These are phyloP conservation scores for Paguma larvata DNA, from an alignment of 2,797 vertebrate species.

Conservation along the genomic window DNA sequence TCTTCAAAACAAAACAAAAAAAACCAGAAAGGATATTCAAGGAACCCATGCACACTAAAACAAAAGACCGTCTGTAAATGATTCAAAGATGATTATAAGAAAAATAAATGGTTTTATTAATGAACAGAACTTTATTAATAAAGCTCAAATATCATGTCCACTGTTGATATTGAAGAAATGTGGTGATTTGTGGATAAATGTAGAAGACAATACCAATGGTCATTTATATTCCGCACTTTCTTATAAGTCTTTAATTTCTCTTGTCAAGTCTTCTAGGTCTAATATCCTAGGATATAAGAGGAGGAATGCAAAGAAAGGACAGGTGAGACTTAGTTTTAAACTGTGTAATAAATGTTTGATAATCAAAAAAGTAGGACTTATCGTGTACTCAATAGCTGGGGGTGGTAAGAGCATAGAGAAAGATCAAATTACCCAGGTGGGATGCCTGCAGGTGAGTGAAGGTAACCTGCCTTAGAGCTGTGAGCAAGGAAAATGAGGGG, in stretches of 20 bases:
- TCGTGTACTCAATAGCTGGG: background rate
- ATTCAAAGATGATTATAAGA: background rate
- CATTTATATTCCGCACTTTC: background rate
- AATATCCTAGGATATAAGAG: background rate
- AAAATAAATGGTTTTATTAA: background rate
- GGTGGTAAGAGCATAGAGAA: background rate
- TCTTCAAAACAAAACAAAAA: background rate
- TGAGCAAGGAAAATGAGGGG: background rate
- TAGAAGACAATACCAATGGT: background rate
- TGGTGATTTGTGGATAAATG: background rate
- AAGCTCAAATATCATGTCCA: background rate
- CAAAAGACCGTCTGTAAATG: background rate
- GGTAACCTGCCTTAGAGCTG: background rate
- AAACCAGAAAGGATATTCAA: background rate
- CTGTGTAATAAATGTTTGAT: background rate
- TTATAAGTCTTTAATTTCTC: background rate
- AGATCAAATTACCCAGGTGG: background rate
- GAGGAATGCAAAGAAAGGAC: background rate
- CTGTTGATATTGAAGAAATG: background rate
- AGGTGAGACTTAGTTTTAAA: background rate
- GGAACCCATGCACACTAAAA: background rate
- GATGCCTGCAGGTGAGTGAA: background rate
- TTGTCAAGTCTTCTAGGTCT: background rate
- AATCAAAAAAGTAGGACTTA: background rate
- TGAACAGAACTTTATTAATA: background rate